Base-by-base conservation (phyloP, 2,888 invertebrate species). In the Parnassius smintheus region DNA sequence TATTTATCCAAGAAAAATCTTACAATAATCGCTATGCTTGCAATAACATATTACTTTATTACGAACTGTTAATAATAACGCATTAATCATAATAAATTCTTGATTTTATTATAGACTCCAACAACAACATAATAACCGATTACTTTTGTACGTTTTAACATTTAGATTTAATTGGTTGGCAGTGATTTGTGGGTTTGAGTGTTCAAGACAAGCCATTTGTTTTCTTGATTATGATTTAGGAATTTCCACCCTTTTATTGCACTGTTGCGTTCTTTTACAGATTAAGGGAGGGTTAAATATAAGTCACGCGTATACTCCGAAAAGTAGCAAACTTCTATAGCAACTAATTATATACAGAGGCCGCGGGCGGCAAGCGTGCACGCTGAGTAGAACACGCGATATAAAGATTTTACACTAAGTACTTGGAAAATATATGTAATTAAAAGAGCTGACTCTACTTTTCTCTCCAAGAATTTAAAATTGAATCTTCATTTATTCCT, bases 331-430 rank as follows among this genome's bases (percentile, higher is more conserved):
- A 87, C 81, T 88, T 86, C 81, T 81, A 75, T 50, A 68, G 80
- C 82, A 90, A 89, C 89, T 90, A 89, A 86, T 85, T 82, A 84
- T 83, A 84, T 22, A 86, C 83, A 75, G 35, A 78, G 82, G 7
- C 49, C 7, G 76, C 73, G 76, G 80, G 56, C 45, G 56, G n/a
- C 71, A 64, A 77, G 81, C 80, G 77, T 77, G 78, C 78, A 78
- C 82, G 82, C 82, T 75, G 66, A 68, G 70, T 70, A 72, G 71
- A 72, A 76, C 89, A 90, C 88, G 90, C 90, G 81, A 90, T 83
- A 71, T 71, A 67, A 74, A 75, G 71, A 74, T 78, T 84, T 82
- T 72, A 73, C 74, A 72, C 73, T 75, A 72, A 57, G 56, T 60
- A 51, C 22, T 60, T 50, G 12, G n/a, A 53, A 64, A 59, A 57